Percentiles rank a stretch among this genome's conserved stretches.
These are phyloP conservation scores for Callinectes sapidus DNA, from an alignment of 2,888 invertebrate species.

Conservation along the genomic window DNA sequence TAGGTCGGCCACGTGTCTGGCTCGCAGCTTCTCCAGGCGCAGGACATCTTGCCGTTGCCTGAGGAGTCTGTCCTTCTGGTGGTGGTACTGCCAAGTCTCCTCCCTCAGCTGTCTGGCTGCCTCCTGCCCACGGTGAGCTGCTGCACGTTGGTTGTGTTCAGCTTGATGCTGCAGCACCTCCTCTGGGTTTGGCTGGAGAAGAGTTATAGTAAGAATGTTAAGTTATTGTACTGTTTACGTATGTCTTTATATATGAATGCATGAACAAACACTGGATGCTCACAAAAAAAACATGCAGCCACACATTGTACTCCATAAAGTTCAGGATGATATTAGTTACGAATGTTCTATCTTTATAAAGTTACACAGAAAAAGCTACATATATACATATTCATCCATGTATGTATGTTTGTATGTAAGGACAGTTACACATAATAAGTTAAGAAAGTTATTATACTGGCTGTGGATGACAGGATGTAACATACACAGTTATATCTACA, in stretches of 20 bases:
- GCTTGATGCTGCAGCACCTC: not conserved
- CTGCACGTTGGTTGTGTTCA: not conserved
- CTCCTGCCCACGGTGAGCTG: not conserved
- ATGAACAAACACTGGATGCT: not conserved
- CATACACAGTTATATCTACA: no score
- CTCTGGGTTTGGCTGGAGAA: not conserved
- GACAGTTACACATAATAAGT: no score
- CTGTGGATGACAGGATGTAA: no score
- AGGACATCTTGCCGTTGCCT: not conserved
- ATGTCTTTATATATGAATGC: not conserved
- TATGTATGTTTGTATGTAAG: no score
- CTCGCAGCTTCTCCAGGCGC: not conserved
- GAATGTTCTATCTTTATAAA: no score
- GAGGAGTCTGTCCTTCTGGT: not conserved
- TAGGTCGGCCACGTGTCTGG: not conserved
- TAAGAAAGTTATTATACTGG: no score
- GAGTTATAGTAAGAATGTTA: not conserved
- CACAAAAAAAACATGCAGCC: no score
- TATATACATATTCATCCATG: no score
- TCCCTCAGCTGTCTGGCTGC: conserved; percentile 11
- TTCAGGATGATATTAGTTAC: no score
- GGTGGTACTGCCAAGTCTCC: not conserved
- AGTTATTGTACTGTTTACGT: not conserved
- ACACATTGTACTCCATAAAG: no score
- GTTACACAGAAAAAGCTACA: no score